Conservation (phyloP, 2,888 invertebrate species). For the Philereme transversata region DNA sequence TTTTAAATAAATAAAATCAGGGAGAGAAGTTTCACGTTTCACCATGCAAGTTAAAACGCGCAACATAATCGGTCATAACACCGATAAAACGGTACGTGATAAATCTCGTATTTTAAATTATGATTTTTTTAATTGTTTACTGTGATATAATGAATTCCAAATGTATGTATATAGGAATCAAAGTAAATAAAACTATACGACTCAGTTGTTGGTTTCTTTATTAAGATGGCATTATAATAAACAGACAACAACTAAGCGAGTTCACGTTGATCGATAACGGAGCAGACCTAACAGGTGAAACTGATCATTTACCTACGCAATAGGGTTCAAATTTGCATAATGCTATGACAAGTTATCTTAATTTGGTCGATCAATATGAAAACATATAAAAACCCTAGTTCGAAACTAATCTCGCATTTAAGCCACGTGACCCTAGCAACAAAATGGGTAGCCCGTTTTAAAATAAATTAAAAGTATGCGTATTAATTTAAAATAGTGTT, state of each 20-base stretch:
- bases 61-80: too few species aligned
- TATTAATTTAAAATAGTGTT: too few species aligned
- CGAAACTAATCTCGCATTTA: too few species aligned
- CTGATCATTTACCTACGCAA: neutral
- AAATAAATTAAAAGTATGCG: too few species aligned
- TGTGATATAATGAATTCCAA: slow-evolving; percentile 29
- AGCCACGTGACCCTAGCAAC: too few species aligned
- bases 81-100: too few species aligned
- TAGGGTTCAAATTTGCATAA: neutral
- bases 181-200: slow-evolving; percentile 26
- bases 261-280: slow-evolving; percentile 12
- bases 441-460: too few species aligned
- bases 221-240: slow-evolving; percentile 12
- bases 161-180: slow-evolving; percentile 15
- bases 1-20: too few species aligned
- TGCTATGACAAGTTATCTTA: neutral
- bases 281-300: too few species aligned
- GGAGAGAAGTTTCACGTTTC: too few species aligned
- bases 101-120: too few species aligned
- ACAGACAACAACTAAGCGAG: slow-evolving; percentile 3
- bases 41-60: too few species aligned
- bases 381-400: slow-evolving; percentile 3
- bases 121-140: slow-evolving; percentile 10
- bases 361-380: slow-evolving; percentile 12
- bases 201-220: slow-evolving; percentile 18